Evolutionary conservation across 2,888 invertebrate species (phyloP).

Genomic region (Nemoura dubitans): DNA sequence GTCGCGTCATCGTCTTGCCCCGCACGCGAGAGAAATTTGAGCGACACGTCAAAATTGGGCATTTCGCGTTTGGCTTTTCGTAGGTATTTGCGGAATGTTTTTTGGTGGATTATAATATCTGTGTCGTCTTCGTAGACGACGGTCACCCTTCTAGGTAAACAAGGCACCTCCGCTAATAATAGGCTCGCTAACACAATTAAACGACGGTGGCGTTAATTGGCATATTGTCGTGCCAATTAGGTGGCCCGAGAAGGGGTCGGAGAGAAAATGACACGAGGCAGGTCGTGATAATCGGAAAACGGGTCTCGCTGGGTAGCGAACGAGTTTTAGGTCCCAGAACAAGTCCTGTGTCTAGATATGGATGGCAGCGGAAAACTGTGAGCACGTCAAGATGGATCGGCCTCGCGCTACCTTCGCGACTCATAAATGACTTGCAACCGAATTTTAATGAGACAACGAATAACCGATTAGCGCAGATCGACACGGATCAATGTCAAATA

Average conservation of each 20-base stretch:
- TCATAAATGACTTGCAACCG: constrained; percentile 5
- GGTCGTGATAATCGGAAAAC: not conserved
- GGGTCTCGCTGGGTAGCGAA: not conserved
- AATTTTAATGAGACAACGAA: not conserved
- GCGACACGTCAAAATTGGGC: not conserved
- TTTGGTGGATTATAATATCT: too few relatives aligned
- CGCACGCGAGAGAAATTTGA: not conserved
- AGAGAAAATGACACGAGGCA: not conserved
- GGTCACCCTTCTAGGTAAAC: constrained; percentile 7
- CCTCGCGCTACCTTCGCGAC: constrained; percentile 5
- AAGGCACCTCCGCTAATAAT: not conserved
- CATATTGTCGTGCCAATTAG: constrained; percentile 12
- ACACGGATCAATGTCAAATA: not conserved
- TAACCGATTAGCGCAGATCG: not conserved
- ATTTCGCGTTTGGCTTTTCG: not conserved
- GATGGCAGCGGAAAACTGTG: not conserved
- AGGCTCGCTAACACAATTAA: not conserved
- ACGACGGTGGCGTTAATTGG: not conserved
- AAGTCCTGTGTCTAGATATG: constrained; percentile 12
- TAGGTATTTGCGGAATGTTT: too few relatives aligned
- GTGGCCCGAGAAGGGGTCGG: not conserved
- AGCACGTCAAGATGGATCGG: not conserved
- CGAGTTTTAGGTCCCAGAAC: not conserved
- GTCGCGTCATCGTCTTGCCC: not conserved
- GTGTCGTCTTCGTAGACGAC: not conserved